Conservation (phyloP, 2,113 vertebrate genomes). For the Forbesichthys agassizii region DNA sequence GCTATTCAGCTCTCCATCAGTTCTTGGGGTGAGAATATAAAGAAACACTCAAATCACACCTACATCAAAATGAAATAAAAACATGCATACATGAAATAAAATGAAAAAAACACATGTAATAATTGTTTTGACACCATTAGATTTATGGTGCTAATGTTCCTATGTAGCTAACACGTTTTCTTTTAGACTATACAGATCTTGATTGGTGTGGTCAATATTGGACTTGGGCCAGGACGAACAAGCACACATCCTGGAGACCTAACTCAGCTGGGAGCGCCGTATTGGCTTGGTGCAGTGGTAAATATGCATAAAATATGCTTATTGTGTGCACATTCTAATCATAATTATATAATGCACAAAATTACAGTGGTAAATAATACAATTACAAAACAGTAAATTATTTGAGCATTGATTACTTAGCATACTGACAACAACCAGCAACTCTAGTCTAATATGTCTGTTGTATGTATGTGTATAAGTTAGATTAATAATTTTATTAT, state of each 20-base stretch:
- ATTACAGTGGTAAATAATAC: not conserved
- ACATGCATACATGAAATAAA: not conserved
- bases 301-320: not conserved
- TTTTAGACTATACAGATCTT: constrained; percentile 68
- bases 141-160: not conserved
- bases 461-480: too few species aligned
- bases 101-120: not conserved
- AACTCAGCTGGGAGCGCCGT: constrained; percentile 8
- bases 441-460: too few species aligned
- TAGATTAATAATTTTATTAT: too few species aligned
- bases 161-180: not conserved
- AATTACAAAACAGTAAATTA: not conserved
- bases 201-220: constrained; percentile 61
- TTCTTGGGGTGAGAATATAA: constrained; percentile 55
- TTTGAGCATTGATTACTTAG: not conserved
- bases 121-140: too few species aligned
- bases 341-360: too few species aligned
- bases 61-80: not conserved
- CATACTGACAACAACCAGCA: not conserved
- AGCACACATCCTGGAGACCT: not conserved
- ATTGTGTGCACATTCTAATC: not conserved
- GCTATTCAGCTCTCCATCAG: not conserved
- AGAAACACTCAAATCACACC: not conserved
- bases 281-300: constrained; percentile 68
- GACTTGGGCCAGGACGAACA: constrained; percentile 34